Evolutionary conservation across 2,797 vertebrate genomes (phyloP).

Genomic region (Morelia viridis): DNA sequence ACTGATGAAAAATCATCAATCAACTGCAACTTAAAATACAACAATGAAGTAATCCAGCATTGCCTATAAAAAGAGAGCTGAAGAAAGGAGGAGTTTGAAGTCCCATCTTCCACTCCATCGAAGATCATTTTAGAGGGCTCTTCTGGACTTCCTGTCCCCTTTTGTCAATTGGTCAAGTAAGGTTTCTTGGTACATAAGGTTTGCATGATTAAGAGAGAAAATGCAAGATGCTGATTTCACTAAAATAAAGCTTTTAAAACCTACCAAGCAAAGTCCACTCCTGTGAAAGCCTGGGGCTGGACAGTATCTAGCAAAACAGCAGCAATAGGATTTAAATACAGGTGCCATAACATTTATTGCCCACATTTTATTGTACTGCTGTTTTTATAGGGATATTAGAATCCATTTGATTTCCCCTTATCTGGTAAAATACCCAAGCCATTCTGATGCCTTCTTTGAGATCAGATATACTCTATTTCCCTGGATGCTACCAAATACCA

Average conservation of each 20-base stretch:
- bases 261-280: neutral
- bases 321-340: neutral
- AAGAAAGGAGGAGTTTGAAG: neutral
- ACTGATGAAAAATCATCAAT: neutral
- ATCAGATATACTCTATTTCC: neutral
- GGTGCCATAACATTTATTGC: neutral
- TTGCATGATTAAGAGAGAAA: neutral
- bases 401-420: neutral
- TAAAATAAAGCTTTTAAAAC: neutral
- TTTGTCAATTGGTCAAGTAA: neutral
- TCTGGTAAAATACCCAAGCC: neutral
- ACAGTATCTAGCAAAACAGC: conserved; percentile 8
- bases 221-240: neutral
- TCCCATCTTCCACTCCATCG: neutral
- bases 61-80: neutral
- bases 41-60: neutral
- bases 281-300: conserved; percentile 24
- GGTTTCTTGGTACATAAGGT: neutral
- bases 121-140: neutral
- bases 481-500: neutral
- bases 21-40: neutral
- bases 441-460: neutral
- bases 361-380: neutral
- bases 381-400: neutral
- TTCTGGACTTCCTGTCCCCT: neutral